phyloP scores from a whole-genome alignment of 1,140 invertebrate species.

The Helicoverpa zea region DNA sequence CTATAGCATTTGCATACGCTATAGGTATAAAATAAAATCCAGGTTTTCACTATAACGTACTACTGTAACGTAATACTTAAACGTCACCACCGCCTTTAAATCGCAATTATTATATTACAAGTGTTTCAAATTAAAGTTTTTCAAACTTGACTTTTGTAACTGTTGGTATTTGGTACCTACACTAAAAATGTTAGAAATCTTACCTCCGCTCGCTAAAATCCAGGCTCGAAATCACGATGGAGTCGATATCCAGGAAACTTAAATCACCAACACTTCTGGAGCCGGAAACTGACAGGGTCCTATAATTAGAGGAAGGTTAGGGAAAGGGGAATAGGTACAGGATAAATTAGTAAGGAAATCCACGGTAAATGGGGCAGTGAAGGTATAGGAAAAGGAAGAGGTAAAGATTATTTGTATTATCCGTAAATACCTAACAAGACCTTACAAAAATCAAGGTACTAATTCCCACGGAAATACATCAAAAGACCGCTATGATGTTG shows the following conservation, averaged over 20 bases:
- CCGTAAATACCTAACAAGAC: not conserved
- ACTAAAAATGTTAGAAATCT: not conserved
- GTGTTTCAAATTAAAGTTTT: not conserved
- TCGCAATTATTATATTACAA: too few species aligned
- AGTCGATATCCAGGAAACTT: not conserved
- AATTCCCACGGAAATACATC: not conserved
- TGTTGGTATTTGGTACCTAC: not conserved
- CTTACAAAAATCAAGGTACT: not conserved
- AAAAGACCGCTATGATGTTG: too few species aligned
- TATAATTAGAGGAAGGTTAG: constrained; percentile 8
- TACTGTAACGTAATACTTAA: too few species aligned
- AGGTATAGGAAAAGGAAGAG: not conserved
- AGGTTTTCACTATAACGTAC: too few species aligned
- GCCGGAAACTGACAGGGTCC: not conserved
- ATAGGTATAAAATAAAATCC: not conserved
- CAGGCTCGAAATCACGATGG: constrained; percentile 11
- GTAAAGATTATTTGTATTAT: not conserved
- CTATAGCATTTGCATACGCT: not conserved
- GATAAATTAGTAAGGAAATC: not conserved
- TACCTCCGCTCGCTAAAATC: not conserved
- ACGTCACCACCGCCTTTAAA: too few species aligned
- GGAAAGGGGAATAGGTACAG: not conserved
- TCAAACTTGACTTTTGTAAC: not conserved
- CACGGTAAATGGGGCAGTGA: not conserved
- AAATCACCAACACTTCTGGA: not conserved